Evolutionary conservation across 1,140 invertebrate genomes (phyloP), one percentile per base, ranked within the genome.

Genomic region (Neotoxoptera formosana): DNA sequence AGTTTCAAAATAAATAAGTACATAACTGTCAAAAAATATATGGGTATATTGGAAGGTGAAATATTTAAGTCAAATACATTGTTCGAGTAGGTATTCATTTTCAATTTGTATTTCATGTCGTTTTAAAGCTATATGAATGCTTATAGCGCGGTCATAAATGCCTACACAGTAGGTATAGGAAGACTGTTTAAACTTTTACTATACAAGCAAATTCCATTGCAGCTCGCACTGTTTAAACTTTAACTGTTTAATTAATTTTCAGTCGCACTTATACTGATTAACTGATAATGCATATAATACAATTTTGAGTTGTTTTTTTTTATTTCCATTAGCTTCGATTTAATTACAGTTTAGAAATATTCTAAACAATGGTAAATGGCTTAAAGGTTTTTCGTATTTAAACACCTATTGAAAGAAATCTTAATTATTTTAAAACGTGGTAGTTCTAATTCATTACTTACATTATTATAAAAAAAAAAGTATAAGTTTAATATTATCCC

Each of bases 181-280:
- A n/a, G 30, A 6, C 14, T 76, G 14, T n/a, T 76, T 76, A 76
- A 67, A 67, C 14, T 67, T 67, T 67, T 17, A 76, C 60, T 76
- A n/a, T n/a, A n/a, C 60, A 17, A 76, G 4, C 41, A 84, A 84
- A 84, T 84, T 25, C 3, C n/a, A n/a, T 81, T 81, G 14, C 67
- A 81, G 4, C 30, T 34, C 9, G 20, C 30, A n/a, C 67, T n/a
- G n/a, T 34, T 41, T 83, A 83, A 83, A 41, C 34, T 83, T 7
- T 87, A 30, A 87, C 25, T 87, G 41, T 87, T 30, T 87, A 48
- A 87, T 87, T 47, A 45, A 87, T 47, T 87, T 87, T 14, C 84
- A 17, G 25, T 87, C 45, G 7, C n/a, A 76, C 30, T 48, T 87
- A 25, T 45, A 47, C 4, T 25, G 25, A 87, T 17, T 45, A 45